A percentile compares a stretch with the other conserved stretches of the same genome.
Conservation (phyloP, 1,140 invertebrate species). For the Metaphire vulgaris region DNA sequence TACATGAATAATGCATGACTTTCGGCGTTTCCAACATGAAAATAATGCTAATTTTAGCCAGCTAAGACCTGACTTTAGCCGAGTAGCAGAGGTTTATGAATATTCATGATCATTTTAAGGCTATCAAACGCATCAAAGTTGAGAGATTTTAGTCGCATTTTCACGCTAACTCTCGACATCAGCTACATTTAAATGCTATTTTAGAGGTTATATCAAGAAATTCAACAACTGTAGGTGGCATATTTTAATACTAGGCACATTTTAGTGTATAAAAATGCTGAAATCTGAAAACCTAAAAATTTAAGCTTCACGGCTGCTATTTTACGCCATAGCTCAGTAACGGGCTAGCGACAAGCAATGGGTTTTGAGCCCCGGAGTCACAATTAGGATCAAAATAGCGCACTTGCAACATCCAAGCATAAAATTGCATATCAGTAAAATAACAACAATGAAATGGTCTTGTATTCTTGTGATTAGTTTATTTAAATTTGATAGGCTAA, state of each 20-base stretch:
- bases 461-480: too few relatives aligned
- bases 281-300: too few relatives aligned
- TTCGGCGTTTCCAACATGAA: background rate
- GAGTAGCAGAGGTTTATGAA: background rate
- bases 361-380: too few relatives aligned
- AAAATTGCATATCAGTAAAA: too few relatives aligned
- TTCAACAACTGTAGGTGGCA: background rate
- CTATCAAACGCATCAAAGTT: background rate
- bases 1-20: background rate
- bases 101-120: background rate
- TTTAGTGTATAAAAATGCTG: too few relatives aligned
- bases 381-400: too few relatives aligned
- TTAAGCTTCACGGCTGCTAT: too few relatives aligned
- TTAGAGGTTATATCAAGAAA: background rate
- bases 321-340: too few relatives aligned
- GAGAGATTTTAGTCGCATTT: background rate
- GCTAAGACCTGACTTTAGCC: background rate
- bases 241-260: background rate
- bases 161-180: background rate
- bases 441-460: too few relatives aligned
- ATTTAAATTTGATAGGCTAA: too few relatives aligned
- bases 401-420: too few relatives aligned
- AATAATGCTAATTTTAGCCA: background rate
- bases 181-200: background rate
- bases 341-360: too few relatives aligned